Evolutionary conservation across 2,888 invertebrate genomes (phyloP).

Genomic region (Lycia hirtaria): DNA sequence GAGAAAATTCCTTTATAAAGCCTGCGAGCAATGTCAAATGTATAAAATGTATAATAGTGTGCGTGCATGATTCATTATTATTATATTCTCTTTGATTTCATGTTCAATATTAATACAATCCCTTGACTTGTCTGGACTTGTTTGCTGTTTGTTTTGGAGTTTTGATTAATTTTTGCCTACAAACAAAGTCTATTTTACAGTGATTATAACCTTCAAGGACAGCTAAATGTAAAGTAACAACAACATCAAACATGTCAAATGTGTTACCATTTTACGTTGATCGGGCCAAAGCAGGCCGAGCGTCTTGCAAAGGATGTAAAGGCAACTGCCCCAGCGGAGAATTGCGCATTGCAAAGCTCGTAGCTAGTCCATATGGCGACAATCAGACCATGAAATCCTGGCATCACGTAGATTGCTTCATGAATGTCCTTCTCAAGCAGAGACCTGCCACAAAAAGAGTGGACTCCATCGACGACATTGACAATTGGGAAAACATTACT

Average conservation of each 20-base stretch:
- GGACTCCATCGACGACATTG: conserved; percentile 91
- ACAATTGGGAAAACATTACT: conserved; percentile 89
- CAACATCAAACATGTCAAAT: conserved; percentile 27
- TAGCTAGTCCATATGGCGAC: conserved; percentile 91
- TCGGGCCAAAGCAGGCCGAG: conserved; percentile 91
- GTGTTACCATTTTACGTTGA: conserved; percentile 88
- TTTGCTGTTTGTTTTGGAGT: too few relatives aligned
- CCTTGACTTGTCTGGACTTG: too few relatives aligned
- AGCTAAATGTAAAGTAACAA: too few relatives aligned
- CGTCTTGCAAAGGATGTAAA: conserved; percentile 95
- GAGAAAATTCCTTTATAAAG: too few relatives aligned
- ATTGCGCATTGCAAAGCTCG: conserved; percentile 91
- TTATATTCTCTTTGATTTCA: too few relatives aligned
- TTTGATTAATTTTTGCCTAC: too few relatives aligned
- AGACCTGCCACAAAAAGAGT: conserved; percentile 93
- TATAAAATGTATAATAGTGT: too few relatives aligned
- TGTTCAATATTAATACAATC: too few relatives aligned
- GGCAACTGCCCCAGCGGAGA: conserved; percentile 89
- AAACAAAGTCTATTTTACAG: background rate
- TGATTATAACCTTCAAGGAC: too few relatives aligned
- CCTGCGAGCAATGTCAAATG: too few relatives aligned
- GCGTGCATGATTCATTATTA: too few relatives aligned
- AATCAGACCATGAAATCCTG: conserved; percentile 93
- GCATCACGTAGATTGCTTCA: conserved; percentile 92
- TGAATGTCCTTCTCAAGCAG: conserved; percentile 92